Evolutionary conservation across 1,140 invertebrate species (phyloP).

Genomic region (Leptoteleia sp.): DNA sequence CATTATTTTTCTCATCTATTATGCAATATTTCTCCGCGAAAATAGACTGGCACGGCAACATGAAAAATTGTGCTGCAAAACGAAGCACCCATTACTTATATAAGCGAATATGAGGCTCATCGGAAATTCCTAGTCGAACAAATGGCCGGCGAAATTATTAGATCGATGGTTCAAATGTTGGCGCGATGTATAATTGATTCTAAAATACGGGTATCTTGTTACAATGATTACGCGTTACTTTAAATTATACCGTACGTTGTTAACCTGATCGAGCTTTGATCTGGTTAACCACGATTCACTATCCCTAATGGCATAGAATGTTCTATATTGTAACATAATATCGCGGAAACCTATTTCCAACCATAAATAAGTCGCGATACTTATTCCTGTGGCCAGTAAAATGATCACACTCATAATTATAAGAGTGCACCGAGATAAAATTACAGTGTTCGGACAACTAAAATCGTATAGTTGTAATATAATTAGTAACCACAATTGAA

Average conservation of each 20-base stretch:
- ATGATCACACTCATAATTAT: too few relatives aligned
- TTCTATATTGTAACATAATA: conserved; percentile 17
- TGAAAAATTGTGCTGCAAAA: conserved; percentile 12
- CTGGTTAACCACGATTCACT: conserved; percentile 41
- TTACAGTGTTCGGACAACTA: too few relatives aligned
- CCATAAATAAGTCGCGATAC: not conserved
- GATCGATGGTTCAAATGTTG: not conserved
- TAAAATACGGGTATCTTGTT: conserved; percentile 37
- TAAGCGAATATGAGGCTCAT: not conserved
- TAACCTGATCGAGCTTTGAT: conserved; percentile 47
- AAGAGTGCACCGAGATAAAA: too few relatives aligned
- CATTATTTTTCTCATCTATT: conserved; percentile 28
- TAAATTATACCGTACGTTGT: conserved; percentile 46
- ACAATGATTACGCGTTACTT: conserved; percentile 45
- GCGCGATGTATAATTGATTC: conserved; percentile 26
- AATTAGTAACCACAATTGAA: too few relatives aligned
- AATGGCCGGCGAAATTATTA: conserved; percentile 19
- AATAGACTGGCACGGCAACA: conserved; percentile 5
- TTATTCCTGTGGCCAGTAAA: not conserved
- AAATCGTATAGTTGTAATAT: too few relatives aligned
- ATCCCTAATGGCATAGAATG: conserved; percentile 31
- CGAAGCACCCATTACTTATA: not conserved
- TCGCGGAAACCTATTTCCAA: not conserved
- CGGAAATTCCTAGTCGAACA: conserved; percentile 2
- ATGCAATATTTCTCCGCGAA: not conserved